These are phyloP conservation scores for Nothobranchius furzeri DNA, from an alignment of 2,113 vertebrate genomes.

Conservation along the genomic window DNA sequence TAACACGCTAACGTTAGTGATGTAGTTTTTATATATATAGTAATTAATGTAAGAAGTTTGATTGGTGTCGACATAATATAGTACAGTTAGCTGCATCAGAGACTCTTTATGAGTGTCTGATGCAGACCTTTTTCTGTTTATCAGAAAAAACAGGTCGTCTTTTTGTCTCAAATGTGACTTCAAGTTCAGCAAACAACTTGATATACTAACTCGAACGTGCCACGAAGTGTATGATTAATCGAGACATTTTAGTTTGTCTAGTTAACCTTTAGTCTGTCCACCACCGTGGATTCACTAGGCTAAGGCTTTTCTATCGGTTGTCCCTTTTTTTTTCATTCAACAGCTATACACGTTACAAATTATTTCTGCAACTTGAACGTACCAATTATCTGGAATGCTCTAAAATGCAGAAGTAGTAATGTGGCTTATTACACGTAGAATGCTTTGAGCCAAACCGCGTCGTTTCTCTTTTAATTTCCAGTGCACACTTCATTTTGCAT, in stretches of 20 bases:
- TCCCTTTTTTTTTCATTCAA: not conserved
- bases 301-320: not conserved
- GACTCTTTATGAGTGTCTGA: too few species aligned
- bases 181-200: too few species aligned
- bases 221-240: too few species aligned
- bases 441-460: not conserved
- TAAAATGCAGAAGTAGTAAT: not conserved
- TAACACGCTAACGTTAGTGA: conserved; percentile 19
- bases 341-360: too few species aligned
- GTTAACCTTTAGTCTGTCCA: too few species aligned
- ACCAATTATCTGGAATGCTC: not conserved
- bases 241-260: too few species aligned
- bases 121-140: too few species aligned
- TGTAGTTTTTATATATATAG: too few species aligned
- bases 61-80: not conserved
- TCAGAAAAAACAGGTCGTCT: not conserved
- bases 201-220: too few species aligned
- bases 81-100: not conserved
- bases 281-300: too few species aligned
- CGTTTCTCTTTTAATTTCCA: not conserved
- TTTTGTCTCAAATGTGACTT: not conserved
- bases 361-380: not conserved
- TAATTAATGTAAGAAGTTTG: too few species aligned
- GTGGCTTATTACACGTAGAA: not conserved
- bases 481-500: not conserved